Conservation (phyloP, 2,797 vertebrate species). For the Bradypodion pumilum region DNA sequence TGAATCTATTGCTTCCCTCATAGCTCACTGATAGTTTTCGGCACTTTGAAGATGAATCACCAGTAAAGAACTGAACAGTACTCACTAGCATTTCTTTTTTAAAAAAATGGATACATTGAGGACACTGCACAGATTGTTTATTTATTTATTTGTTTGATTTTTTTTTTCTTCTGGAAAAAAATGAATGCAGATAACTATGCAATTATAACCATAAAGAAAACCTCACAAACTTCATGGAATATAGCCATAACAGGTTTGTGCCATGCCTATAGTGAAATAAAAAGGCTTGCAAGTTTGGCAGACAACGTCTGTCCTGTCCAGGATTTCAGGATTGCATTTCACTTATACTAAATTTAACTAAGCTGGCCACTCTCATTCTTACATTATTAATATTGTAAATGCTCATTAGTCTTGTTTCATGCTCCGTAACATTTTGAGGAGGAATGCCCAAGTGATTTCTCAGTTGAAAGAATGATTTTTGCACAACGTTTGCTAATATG, state of each 20-base stretch:
- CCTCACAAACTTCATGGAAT: neutral
- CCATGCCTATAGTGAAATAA: neutral
- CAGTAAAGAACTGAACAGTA: neutral
- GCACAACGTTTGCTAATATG: no score
- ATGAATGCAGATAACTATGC: neutral
- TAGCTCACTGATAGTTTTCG: neutral
- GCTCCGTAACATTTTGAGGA: no score
- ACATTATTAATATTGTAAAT: no score
- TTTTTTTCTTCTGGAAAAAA: neutral
- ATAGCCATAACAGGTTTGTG: neutral
- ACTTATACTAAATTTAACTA: no score
- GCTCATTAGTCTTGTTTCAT: no score
- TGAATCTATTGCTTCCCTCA: neutral
- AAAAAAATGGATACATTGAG: neutral
- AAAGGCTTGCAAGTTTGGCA: neutral
- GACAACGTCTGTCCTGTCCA: neutral
- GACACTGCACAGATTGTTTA: neutral
- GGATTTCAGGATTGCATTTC: neutral
- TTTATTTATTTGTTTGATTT: neutral
- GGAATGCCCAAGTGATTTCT: no score
- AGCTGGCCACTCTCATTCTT: no score
- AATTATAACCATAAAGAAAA: neutral
- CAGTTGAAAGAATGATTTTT: no score
- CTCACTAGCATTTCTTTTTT: neutral
- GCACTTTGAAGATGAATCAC: neutral